phyloP scores from a whole-genome alignment of 2,113 vertebrate genomes.

The Micronycteris hirsuta region DNA sequence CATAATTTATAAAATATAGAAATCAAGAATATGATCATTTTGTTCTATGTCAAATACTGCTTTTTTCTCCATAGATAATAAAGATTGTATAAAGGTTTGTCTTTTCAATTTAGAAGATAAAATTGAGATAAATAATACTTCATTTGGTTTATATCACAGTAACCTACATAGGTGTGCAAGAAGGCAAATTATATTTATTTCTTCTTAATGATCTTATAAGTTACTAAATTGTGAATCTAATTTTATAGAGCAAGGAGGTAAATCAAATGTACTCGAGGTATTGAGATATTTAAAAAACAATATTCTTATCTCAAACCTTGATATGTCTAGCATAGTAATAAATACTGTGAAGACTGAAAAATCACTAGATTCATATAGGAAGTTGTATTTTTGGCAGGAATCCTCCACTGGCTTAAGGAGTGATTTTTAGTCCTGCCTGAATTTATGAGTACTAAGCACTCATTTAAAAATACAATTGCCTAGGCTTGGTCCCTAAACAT shows the following conservation, averaged over 20 bases:
- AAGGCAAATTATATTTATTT: not conserved
- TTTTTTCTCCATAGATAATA: not conserved
- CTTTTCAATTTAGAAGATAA: not conserved
- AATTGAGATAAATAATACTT: not conserved
- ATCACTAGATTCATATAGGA: too few species aligned
- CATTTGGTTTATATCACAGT: not conserved
- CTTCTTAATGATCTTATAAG: not conserved
- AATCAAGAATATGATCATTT: not conserved
- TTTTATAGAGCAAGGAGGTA: not conserved
- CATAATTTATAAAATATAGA: not conserved
- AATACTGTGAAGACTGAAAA: not conserved
- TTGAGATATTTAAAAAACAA: not conserved
- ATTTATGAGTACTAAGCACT: not conserved
- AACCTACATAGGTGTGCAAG: not conserved
- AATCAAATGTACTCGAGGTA: not conserved
- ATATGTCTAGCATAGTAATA: not conserved
- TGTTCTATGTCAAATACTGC: not conserved
- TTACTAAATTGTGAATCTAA: constrained; percentile 5
- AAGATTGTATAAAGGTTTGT: not conserved
- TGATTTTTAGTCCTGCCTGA: not conserved
- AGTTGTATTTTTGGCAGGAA: not conserved
- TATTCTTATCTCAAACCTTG: not conserved
- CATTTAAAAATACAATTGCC: not conserved
- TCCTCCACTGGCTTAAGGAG: not conserved
- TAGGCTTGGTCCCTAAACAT: not conserved